phyloP scores from a whole-genome alignment of 2,888 invertebrate genomes.

The Scaptomyza flava region DNA sequence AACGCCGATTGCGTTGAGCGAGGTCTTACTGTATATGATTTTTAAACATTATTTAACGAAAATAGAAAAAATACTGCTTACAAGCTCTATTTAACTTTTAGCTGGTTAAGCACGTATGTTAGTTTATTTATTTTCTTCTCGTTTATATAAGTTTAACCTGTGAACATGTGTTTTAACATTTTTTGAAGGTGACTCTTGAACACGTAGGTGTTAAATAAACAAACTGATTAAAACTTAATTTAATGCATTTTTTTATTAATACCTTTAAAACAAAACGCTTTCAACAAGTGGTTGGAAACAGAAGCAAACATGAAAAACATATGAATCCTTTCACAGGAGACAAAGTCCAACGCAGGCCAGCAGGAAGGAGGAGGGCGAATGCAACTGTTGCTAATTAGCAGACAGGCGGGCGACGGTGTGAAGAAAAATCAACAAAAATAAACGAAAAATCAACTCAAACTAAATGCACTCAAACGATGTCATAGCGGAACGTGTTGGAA shows the following conservation, averaged over 20 bases:
- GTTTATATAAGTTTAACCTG: not conserved
- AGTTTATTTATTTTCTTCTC: not conserved
- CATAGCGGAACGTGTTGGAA: constrained; percentile 82
- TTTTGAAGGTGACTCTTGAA: not conserved
- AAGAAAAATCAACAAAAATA: constrained; percentile 4
- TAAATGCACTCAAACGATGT: constrained; percentile 50
- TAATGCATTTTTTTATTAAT: not conserved
- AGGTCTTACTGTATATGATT: too few relatives aligned
- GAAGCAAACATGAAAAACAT: constrained; percentile 21
- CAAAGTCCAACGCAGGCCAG: not conserved
- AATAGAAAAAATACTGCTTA: not conserved
- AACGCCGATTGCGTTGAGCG: too few relatives aligned
- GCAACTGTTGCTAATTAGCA: constrained; percentile 61
- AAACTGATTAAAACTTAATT: not conserved
- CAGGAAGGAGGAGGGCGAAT: constrained; percentile 17
- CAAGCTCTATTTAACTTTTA: not conserved
- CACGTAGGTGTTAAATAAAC: constrained; percentile 4
- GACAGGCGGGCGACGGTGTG: not conserved
- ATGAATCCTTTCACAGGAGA: constrained; percentile 20
- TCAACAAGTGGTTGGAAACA: constrained; percentile 47
- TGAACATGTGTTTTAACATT: constrained; percentile 6
- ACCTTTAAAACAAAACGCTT: not conserved
- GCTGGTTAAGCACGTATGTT: not conserved
- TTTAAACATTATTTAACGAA: too few relatives aligned
- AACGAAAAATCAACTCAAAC: not conserved